These are phyloP conservation scores for Halcyon leucocephala DNA, from an alignment of 2,797 vertebrate genomes.

Conservation along the genomic window DNA sequence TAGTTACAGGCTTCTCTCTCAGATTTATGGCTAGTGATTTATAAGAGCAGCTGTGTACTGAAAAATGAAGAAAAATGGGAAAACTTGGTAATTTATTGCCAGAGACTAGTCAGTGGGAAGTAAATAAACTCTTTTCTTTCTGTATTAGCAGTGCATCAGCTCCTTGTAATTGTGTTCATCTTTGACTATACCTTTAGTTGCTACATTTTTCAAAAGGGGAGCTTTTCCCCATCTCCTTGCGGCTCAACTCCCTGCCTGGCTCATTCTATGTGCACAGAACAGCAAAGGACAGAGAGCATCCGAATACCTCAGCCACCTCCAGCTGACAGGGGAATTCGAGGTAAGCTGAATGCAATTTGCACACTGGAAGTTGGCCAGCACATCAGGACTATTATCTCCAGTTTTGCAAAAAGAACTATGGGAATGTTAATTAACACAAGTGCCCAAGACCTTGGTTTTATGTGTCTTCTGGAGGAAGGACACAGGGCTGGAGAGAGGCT, in stretches of 20 bases:
- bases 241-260: neutral
- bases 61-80: neutral
- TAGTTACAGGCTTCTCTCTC: neutral
- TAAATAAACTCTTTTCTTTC: slow-evolving; percentile 39
- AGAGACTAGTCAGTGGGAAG: neutral
- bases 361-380: slow-evolving; percentile 61
- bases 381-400: slow-evolving; percentile 55
- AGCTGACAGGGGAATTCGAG: slow-evolving; percentile 28
- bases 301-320: neutral
- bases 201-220: neutral
- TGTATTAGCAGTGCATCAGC: neutral
- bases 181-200: neutral
- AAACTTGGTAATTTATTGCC: slow-evolving; percentile 31
- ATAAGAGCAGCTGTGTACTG: slow-evolving; percentile 19
- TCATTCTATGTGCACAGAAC: neutral
- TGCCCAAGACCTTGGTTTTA: slow-evolving; percentile 68
- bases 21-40: slow-evolving; percentile 45
- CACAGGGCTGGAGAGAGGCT: neutral
- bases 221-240: neutral
- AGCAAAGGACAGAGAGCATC: neutral
- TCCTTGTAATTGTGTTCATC: neutral
- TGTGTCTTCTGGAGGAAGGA: slow-evolving; percentile 66
- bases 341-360: slow-evolving; percentile 47
- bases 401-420: slow-evolving; percentile 44
- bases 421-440: slow-evolving; percentile 66